These are phyloP conservation scores for Piezodorus guildinii DNA, from an alignment of 1,140 invertebrate species.

Conservation along the genomic window DNA sequence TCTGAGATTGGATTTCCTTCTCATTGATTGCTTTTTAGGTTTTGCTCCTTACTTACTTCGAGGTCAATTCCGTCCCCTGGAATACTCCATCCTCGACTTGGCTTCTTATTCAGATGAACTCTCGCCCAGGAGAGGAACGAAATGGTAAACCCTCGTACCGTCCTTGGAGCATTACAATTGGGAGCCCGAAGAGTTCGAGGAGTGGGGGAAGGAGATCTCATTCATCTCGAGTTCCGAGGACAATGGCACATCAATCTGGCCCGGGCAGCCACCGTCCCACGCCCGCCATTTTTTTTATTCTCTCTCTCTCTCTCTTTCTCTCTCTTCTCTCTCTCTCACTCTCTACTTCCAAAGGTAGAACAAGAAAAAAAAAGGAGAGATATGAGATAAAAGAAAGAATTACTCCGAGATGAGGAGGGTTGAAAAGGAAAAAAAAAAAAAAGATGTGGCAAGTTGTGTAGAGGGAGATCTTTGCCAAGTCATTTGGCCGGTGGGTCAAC, in stretches of 20 bases:
- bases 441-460: background rate
- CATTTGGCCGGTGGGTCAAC: background rate
- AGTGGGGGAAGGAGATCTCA: background rate
- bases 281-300: background rate
- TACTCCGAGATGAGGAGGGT: background rate
- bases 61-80: no score
- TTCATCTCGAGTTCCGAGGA: background rate
- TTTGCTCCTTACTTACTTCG: no score
- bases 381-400: background rate
- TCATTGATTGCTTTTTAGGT: no score
- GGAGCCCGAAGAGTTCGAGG: background rate
- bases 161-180: no score
- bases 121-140: no score
- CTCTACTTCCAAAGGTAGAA: background rate
- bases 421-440: background rate
- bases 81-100: no score
- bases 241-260: constrained; percentile 7
- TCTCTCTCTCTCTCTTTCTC: background rate
- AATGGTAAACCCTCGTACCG: no score
- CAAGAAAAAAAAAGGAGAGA: background rate
- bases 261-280: background rate
- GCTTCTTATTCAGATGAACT: no score
- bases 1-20: no score
- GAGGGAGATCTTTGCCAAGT: background rate
- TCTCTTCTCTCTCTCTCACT: background rate